Conservation (phyloP, 2,888 invertebrate genomes). For the Steinernema carpocapsae region DNA sequence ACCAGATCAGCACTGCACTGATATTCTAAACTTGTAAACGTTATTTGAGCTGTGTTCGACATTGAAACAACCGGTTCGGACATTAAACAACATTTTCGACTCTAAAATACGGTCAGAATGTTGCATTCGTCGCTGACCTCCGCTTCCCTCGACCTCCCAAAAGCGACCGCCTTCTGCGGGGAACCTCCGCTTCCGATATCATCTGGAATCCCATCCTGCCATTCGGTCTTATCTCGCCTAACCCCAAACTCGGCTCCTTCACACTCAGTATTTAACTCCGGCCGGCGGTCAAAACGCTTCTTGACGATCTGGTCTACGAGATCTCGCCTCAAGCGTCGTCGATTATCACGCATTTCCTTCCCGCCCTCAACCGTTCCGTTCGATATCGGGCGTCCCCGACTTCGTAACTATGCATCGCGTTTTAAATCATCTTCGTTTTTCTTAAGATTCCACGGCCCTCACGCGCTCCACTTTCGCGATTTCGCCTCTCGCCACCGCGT, state of each 20-base stretch:
- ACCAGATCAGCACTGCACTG: too few relatives aligned
- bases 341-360: not conserved
- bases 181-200: not conserved
- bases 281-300: too few relatives aligned
- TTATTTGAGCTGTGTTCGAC: too few relatives aligned
- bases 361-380: not conserved
- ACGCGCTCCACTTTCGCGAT: conserved; percentile 28
- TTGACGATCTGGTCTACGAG: not conserved
- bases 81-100: too few relatives aligned
- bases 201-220: not conserved
- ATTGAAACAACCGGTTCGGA: too few relatives aligned
- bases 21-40: too few relatives aligned
- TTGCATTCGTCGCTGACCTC: not conserved
- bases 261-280: not conserved
- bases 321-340: not conserved
- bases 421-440: conserved; percentile 26
- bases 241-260: not conserved
- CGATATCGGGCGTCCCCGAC: not conserved
- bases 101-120: too few relatives aligned
- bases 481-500: not conserved
- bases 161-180: not conserved
- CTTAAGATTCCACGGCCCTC: conserved; percentile 18
- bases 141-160: not conserved
- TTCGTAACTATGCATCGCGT: conserved; percentile 16
- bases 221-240: not conserved